A percentile compares a stretch with the other conserved stretches of the same genome.
phyloP scores from a whole-genome alignment of 2,797 vertebrate genomes.

The Graptemys geographica region DNA sequence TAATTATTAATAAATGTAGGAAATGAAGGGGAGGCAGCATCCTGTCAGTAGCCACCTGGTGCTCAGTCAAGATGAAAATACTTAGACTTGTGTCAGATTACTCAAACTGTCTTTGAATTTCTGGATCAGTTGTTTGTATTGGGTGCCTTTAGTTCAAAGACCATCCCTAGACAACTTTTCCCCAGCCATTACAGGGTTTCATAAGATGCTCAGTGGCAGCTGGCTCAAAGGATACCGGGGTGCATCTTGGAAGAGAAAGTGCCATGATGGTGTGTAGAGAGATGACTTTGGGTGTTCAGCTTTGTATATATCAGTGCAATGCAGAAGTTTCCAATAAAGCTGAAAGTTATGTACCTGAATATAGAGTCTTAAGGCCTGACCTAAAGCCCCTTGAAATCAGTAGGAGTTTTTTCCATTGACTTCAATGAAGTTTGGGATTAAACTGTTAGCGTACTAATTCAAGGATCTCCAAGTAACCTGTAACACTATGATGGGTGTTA shows the following conservation, averaged over 20 bases:
- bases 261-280: background rate
- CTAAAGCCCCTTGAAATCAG: background rate
- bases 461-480: rapidly evolving
- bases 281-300: background rate
- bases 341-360: too few relatives aligned
- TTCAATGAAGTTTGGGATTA: background rate
- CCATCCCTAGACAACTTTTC: background rate
- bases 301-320: too few relatives aligned
- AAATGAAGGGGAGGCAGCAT: background rate
- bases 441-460: rapidly evolving
- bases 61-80: background rate
- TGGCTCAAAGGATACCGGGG: background rate
- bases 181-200: background rate
- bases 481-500: rapidly evolving
- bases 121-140: too few relatives aligned
- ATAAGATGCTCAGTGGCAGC: background rate
- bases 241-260: too few relatives aligned
- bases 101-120: background rate
- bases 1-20: background rate
- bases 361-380: too few relatives aligned
- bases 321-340: too few relatives aligned
- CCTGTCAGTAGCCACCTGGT: background rate
- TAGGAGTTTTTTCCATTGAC: background rate
- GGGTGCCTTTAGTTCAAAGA: background rate
- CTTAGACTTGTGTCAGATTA: background rate